Evolutionary conservation across 30 jellyfish, hydroid and myxozoan genomes (phyloP).

Genomic region (Aurelia aurita complex sp. Pacific): DNA sequence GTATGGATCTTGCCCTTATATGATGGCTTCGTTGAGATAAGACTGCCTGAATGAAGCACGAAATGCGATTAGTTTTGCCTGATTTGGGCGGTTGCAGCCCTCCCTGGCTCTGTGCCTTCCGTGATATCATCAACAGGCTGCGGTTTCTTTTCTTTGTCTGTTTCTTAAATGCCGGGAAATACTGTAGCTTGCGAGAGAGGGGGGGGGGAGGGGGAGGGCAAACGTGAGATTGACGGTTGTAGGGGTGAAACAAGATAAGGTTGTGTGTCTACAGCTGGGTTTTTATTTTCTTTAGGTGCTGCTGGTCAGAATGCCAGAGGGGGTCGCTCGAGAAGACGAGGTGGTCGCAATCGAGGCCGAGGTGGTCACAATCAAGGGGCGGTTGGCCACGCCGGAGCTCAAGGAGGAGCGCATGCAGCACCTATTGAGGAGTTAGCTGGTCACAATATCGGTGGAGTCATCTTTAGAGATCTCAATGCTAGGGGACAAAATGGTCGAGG

Average conservation of each 20-base stretch:
- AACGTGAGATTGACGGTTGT: not conserved
- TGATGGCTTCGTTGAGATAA: too few species aligned
- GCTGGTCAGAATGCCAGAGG: not conserved
- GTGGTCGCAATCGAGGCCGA: conserved; percentile 22
- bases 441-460: too few species aligned
- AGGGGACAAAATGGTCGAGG: not conserved
- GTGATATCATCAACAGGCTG: too few species aligned
- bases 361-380: not conserved
- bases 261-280: not conserved
- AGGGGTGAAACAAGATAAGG: not conserved
- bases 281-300: not conserved
- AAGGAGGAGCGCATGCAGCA: not conserved
- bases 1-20: too few species aligned
- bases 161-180: too few species aligned
- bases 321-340: not conserved
- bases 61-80: too few species aligned
- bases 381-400: not conserved
- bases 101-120: too few species aligned
- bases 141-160: too few species aligned
- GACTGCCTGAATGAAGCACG: too few species aligned
- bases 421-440: too few species aligned
- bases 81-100: too few species aligned
- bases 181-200: not conserved
- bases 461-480: too few species aligned
- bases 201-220: not conserved